Percentiles rank a stretch among this genome's conserved stretches.
phyloP scores from a whole-genome alignment of 1,140 invertebrate genomes.

The Bombus polaris region DNA sequence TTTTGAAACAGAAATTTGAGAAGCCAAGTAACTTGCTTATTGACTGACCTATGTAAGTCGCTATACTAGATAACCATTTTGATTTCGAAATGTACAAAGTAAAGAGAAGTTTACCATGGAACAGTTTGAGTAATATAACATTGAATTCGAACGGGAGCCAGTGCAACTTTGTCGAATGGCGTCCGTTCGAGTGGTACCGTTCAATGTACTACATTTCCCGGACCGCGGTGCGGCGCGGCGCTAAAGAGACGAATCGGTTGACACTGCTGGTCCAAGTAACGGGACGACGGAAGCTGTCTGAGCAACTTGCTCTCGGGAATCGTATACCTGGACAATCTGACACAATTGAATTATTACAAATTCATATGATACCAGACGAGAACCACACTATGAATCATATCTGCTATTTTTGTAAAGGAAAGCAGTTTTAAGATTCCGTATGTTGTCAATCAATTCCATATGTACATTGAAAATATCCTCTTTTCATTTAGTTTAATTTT shows the following conservation, averaged over 20 bases:
- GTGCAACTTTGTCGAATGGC: slow-evolving; percentile 11
- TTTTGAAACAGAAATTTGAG: no score
- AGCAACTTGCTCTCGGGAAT: not conserved
- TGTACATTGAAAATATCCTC: no score
- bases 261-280: slow-evolving; percentile 56
- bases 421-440: not conserved
- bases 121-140: not conserved
- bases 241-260: slow-evolving; percentile 46
- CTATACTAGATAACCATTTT: not conserved
- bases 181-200: slow-evolving; percentile 53
- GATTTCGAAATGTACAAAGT: not conserved
- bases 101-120: not conserved
- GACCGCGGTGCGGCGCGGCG: not conserved
- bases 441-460: not conserved
- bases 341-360: not conserved
- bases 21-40: no score
- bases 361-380: no score
- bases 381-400: not conserved
- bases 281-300: slow-evolving; percentile 29
- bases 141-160: not conserved
- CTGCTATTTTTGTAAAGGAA: not conserved
- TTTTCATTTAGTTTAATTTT: no score
- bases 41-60: no score
- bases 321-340: not conserved
- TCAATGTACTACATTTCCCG: slow-evolving; percentile 57